These are phyloP conservation scores for Tokudaia muenninki DNA, from an alignment of 2,797 vertebrate species.

Conservation along the genomic window DNA sequence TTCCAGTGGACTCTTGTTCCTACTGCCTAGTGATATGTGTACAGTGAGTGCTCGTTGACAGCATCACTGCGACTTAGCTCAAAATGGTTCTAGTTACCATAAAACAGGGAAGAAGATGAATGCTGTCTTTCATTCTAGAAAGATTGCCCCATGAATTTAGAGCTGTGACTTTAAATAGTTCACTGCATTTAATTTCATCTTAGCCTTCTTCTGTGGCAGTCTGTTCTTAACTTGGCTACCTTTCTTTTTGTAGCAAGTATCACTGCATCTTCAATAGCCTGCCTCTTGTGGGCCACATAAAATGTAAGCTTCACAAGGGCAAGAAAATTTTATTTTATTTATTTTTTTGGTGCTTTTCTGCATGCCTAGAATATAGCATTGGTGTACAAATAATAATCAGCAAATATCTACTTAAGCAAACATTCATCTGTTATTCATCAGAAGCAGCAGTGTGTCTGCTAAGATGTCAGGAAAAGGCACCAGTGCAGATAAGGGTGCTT, in stretches of 20 bases:
- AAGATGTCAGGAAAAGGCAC: background rate
- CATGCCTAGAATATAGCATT: background rate
- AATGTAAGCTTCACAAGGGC: constrained; percentile 6
- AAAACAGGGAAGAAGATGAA: background rate
- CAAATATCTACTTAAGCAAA: background rate
- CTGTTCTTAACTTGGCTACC: background rate
- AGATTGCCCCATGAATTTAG: background rate
- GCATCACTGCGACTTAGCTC: background rate
- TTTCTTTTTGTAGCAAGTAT: background rate
- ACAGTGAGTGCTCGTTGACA: background rate
- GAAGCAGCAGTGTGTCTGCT: background rate
- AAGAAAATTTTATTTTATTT: background rate
- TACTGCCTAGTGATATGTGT: background rate
- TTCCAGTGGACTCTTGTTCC: background rate
- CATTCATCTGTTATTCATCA: background rate
- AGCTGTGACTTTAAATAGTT: background rate
- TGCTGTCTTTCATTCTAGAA: background rate
- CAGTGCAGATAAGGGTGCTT: background rate
- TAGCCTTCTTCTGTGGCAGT: background rate
- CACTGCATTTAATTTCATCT: background rate
- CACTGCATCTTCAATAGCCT: background rate
- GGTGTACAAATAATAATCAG: background rate
- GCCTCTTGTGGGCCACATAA: background rate
- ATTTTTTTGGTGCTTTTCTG: background rate
- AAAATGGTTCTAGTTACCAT: background rate